A percentile compares a stretch with the other conserved stretches of the same genome.
phyloP scores from a whole-genome alignment of 2,888 invertebrate species.

The Cerastoderma edule region DNA sequence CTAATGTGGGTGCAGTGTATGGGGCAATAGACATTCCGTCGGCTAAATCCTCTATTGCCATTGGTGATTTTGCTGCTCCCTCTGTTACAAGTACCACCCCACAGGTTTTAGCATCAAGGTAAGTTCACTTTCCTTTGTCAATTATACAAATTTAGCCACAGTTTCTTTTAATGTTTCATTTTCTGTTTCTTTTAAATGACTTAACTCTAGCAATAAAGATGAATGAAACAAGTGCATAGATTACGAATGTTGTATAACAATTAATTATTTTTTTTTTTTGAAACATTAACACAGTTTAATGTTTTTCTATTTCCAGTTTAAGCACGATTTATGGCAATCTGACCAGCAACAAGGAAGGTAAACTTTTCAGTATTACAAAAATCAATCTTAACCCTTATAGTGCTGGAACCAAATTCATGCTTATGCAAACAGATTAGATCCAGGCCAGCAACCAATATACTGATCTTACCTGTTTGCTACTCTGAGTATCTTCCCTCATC shows the following conservation, averaged over 20 bases:
- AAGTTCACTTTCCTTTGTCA: background rate
- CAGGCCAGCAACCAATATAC: too few relatives aligned
- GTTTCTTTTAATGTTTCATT: background rate
- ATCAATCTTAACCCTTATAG: too few relatives aligned
- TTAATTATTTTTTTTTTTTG: too few relatives aligned
- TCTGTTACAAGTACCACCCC: background rate
- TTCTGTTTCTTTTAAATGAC: too few relatives aligned
- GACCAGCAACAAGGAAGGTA: conserved; percentile 35
- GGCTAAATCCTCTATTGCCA: background rate
- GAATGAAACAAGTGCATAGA: too few relatives aligned
- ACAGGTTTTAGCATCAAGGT: conserved; percentile 12
- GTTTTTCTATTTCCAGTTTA: conserved; percentile 53
- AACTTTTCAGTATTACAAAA: background rate
- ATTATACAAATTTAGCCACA: background rate
- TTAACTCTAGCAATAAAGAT: too few relatives aligned
- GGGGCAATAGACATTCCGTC: background rate
- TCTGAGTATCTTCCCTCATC: too few relatives aligned
- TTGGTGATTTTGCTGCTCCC: background rate
- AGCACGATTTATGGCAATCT: conserved; percentile 70
- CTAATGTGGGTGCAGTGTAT: background rate
- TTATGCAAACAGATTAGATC: too few relatives aligned
- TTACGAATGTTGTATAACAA: too few relatives aligned
- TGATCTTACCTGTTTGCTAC: too few relatives aligned
- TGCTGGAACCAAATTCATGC: too few relatives aligned
- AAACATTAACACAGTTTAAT: background rate